Evolutionary conservation across 2,888 invertebrate species (phyloP).

Genomic region (Sminthurinus aureus): DNA sequence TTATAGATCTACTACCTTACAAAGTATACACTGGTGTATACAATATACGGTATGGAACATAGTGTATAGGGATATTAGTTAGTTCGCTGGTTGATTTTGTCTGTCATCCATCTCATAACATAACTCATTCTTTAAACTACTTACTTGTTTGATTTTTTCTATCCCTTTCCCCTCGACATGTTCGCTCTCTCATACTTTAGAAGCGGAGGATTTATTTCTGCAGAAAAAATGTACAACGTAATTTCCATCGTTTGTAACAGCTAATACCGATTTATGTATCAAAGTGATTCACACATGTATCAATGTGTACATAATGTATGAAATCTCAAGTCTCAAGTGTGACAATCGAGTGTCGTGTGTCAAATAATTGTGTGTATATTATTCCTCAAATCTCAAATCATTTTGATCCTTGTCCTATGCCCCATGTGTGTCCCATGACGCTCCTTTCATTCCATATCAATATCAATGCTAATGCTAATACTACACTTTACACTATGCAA

Average conservation of each 20-base stretch:
- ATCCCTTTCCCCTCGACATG: neutral
- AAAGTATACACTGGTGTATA: no score
- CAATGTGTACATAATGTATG: no score
- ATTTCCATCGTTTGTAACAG: neutral
- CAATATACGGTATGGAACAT: no score
- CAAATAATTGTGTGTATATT: neutral
- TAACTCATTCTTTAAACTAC: neutral
- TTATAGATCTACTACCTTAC: neutral
- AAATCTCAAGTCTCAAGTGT: neutral
- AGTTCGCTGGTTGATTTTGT: neutral
- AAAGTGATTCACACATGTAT: no score
- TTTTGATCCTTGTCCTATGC: no score
- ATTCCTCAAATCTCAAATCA: neutral
- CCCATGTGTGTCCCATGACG: neutral
- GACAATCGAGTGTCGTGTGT: neutral
- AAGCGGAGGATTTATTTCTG: neutral
- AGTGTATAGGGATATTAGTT: no score
- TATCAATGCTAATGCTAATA: neutral
- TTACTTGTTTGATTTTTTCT: neutral
- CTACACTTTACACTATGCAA: no score
- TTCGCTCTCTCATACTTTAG: no score
- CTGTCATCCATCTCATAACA: constrained; percentile 1
- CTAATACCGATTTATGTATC: neutral
- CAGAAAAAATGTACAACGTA: neutral
- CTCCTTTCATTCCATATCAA: neutral